Conservation (phyloP, 2,888 invertebrate species). For the Urechis unicinctus region DNA sequence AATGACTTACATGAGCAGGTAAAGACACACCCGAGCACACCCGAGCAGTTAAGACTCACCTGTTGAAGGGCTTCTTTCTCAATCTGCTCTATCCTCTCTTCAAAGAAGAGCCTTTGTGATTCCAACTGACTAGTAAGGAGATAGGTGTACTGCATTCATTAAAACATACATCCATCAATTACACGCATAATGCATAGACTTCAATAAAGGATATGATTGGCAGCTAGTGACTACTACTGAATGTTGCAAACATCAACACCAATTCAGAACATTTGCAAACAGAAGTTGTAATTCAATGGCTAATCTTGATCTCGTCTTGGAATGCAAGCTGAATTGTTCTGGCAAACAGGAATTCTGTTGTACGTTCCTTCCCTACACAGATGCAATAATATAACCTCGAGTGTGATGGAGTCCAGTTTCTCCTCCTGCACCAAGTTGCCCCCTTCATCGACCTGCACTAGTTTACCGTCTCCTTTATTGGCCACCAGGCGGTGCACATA, state of each 20-base stretch:
- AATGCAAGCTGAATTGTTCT: too few species aligned
- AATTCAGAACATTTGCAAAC: too few species aligned
- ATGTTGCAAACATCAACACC: too few species aligned
- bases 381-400: constrained; percentile 69
- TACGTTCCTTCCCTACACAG: too few species aligned
- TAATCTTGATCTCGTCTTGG: too few species aligned
- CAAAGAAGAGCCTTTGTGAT: constrained; percentile 89
- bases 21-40: background rate
- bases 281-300: too few species aligned
- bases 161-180: constrained; percentile 3
- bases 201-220: too few species aligned
- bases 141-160: constrained; percentile 70
- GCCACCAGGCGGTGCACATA: constrained; percentile 93
- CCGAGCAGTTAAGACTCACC: background rate
- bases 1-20: too few species aligned
- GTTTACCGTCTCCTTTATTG: constrained; percentile 92
- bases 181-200: background rate
- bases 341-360: too few species aligned
- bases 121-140: constrained; percentile 91
- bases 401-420: constrained; percentile 87
- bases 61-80: constrained; percentile 41
- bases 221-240: too few species aligned
- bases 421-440: constrained; percentile 56
- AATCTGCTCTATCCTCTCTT: constrained; percentile 57
- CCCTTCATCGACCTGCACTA: constrained; percentile 60